A percentile compares a stretch with the other conserved stretches of the same genome.
Evolutionary conservation across 1,140 invertebrate species (phyloP).

Genomic region (Pristionchus pacificus): DNA sequence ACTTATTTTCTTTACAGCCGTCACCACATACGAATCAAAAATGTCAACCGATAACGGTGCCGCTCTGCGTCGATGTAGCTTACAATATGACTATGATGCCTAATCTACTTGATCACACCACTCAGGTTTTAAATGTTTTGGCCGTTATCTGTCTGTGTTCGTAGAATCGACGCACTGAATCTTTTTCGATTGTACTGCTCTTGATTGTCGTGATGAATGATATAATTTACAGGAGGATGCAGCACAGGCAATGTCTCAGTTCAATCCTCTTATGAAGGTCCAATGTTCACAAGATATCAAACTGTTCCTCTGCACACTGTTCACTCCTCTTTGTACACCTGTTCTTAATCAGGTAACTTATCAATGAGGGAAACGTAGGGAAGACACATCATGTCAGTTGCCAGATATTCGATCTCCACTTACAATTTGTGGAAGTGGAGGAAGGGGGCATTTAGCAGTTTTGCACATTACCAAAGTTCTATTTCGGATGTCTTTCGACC

Average conservation of each 20-base stretch:
- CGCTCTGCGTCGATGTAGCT: constrained; percentile 81
- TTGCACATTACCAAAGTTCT: too few relatives aligned
- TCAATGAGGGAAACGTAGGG: too few relatives aligned
- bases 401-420: background rate
- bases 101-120: constrained; percentile 80
- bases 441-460: too few relatives aligned
- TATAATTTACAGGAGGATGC: constrained; percentile 90
- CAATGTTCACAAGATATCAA: constrained; percentile 87
- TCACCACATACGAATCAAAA: constrained; percentile 66
- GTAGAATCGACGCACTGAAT: too few relatives aligned
- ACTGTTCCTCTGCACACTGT: constrained; percentile 92
- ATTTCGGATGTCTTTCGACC: too few relatives aligned
- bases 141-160: background rate
- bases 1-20: background rate
- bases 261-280: constrained; percentile 89
- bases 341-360: background rate
- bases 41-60: constrained; percentile 87
- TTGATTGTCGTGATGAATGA: too few relatives aligned
- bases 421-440: too few relatives aligned
- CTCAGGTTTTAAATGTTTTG: background rate
- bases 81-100: constrained; percentile 96
- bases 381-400: too few relatives aligned
- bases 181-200: background rate
- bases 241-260: constrained; percentile 84
- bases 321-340: constrained; percentile 51